Conservation (phyloP, 2,797 vertebrate genomes). For the Synanceia verrucosa region DNA sequence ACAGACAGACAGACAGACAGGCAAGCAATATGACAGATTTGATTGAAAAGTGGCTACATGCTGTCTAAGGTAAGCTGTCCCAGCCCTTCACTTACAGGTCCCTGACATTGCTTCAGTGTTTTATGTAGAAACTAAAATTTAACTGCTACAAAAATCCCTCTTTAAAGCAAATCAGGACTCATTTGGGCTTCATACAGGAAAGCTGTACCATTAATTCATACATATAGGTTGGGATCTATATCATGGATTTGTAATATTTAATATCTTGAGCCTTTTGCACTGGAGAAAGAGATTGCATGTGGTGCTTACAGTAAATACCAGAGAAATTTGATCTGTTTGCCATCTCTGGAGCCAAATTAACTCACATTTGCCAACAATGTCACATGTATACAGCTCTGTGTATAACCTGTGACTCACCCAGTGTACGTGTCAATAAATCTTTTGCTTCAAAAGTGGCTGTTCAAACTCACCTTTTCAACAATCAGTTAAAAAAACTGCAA, state of each 20-base stretch:
- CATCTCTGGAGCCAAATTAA: constrained; percentile 30
- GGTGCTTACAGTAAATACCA: constrained; percentile 19
- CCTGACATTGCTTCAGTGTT: constrained; percentile 63
- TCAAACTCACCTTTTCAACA: neutral
- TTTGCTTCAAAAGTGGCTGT: neutral
- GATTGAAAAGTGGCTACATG: constrained; percentile 65
- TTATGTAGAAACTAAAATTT: constrained; percentile 53
- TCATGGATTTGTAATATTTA: neutral
- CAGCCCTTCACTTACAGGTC: constrained; percentile 51
- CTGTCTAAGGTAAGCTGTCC: constrained; percentile 64
- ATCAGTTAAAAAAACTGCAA: neutral
- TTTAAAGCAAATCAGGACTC: constrained; percentile 73
- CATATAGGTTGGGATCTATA: constrained; percentile 12
- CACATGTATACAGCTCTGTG: neutral
- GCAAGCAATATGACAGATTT: constrained; percentile 66
- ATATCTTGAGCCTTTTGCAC: neutral
- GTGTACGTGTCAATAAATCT: neutral
- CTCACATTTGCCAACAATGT: neutral
- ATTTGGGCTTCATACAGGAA: neutral
- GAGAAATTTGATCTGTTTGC: constrained; percentile 3
- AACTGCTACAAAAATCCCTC: constrained; percentile 70
- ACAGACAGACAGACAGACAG: constrained; percentile 62
- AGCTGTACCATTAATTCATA: constrained; percentile 16
- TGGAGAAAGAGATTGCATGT: neutral
- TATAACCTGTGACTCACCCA: neutral